phyloP scores from a whole-genome alignment of 2,888 invertebrate species.

The Dryocosmus kuriphilus region DNA sequence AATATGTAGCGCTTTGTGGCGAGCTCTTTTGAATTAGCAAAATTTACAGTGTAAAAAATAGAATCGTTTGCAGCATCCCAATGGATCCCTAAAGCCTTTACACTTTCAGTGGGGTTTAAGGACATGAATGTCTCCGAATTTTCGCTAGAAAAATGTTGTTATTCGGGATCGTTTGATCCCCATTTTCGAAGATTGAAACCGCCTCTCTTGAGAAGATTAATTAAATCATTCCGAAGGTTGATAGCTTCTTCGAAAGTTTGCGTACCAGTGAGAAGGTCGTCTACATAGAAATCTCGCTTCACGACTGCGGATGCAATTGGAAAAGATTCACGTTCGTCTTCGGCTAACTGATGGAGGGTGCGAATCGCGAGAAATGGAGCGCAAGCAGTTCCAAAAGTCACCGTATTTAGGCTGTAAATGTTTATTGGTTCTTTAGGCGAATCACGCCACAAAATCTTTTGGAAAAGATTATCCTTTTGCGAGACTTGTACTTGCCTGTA shows the following conservation, averaged over 20 bases:
- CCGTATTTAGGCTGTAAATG: no score
- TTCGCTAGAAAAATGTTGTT: background rate
- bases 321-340: no score
- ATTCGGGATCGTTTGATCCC: background rate
- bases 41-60: background rate
- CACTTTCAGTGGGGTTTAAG: background rate
- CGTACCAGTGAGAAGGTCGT: background rate
- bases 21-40: background rate
- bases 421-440: no score
- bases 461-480: no score
- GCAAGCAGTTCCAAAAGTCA: no score
- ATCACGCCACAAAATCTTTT: no score
- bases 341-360: no score
- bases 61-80: slow-evolving; percentile 37
- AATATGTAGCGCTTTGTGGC: slow-evolving; percentile 44
- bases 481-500: no score
- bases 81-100: slow-evolving; percentile 39
- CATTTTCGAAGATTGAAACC: slow-evolving; percentile 26
- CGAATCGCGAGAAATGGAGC: no score
- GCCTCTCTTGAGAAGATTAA: background rate
- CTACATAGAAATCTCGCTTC: no score
- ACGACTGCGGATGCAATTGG: no score
- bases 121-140: background rate
- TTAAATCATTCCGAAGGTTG: background rate
- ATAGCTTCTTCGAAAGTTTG: background rate